phyloP scores from a whole-genome alignment of 1,140 invertebrate genomes.

The Macrobrachium nipponense region DNA sequence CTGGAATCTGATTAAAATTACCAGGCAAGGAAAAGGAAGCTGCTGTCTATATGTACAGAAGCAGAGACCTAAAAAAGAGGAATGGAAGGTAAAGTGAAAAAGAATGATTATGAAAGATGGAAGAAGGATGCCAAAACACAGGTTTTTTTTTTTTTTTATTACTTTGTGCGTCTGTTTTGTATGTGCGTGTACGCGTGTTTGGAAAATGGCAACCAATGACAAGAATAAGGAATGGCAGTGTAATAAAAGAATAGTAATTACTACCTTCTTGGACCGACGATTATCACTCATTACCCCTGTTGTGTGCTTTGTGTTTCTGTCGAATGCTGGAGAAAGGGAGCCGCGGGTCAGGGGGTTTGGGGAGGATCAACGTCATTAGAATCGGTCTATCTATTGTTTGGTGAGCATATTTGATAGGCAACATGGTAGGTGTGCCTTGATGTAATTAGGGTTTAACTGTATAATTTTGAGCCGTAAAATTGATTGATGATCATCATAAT shows the following conservation, averaged over 20 bases:
- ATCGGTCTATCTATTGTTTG: too few relatives aligned
- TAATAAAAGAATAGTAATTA: too few relatives aligned
- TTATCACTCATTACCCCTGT: too few relatives aligned
- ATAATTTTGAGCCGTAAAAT: constrained; percentile 26
- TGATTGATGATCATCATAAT: constrained; percentile 18
- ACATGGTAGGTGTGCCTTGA: neutral
- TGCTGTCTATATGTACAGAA: neutral
- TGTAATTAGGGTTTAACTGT: neutral
- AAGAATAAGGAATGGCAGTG: too few relatives aligned
- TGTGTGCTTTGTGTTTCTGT: too few relatives aligned
- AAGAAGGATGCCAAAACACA: neutral
- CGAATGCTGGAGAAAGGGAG: too few relatives aligned
- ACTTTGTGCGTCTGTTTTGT: constrained; percentile 20
- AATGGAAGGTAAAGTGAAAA: constrained; percentile 10
- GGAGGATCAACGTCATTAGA: too few relatives aligned
- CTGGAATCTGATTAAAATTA: too few relatives aligned
- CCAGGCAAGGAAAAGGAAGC: too few relatives aligned
- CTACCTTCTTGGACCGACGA: too few relatives aligned
- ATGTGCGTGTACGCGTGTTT: neutral
- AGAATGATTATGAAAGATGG: neutral
- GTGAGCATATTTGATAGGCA: too few relatives aligned
- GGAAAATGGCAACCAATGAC: neutral
- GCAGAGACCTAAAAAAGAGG: neutral
- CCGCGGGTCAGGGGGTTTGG: too few relatives aligned
- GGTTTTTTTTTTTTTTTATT: constrained; percentile 7